Evolutionary conservation across 2,113 vertebrate species (phyloP), one percentile per base, ranked within the genome.

Genomic region (Semicossyphus pulcher): DNA sequence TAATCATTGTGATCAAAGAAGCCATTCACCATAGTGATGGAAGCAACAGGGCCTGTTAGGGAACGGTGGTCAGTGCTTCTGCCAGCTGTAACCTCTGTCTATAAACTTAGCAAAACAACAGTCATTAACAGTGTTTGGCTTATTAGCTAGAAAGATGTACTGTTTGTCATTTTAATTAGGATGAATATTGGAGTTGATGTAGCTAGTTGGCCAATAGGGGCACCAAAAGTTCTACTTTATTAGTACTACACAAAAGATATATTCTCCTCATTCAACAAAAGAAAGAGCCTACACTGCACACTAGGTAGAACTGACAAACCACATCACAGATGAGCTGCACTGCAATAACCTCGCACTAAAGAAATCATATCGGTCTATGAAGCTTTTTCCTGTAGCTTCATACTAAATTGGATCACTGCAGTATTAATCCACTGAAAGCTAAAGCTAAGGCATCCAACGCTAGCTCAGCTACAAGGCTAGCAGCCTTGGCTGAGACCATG

Each of bases 1-100:
- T 83, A 90, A 89, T 91, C 70, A 85, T 25, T 71, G 69, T 80
- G 87, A 92, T 91, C 92, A 92, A 92, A 93, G 77, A 58, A 26
- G 64, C 32, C 44, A 37, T 83, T 84, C 69, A 53, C 53, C 29
- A 69, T 49, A 45, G 47, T 67, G 70, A 85, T 45, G 71, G 68
- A 69, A 62, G 70, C 49, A 32, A 31, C 18, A 14, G 78, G 47
- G 65, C 44, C 53, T 51, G 26, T 20, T 49, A 32, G 41, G 42
- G 42, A 29, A 39, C 14, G 34, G 15, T 45, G 67, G 44, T 56
- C 80, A 70, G 47, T 14, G 47, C 65, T 65, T 59, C 61, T 53
- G 52, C 18, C 66, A 39, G 34, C 34, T 37, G 20, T 61, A 48
- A 60, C 57, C 67, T 48, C 37, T 47, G 49, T 54, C 54, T 23